Conservation (phyloP, 2,113 vertebrate genomes). For the Eurystomus gularis region DNA sequence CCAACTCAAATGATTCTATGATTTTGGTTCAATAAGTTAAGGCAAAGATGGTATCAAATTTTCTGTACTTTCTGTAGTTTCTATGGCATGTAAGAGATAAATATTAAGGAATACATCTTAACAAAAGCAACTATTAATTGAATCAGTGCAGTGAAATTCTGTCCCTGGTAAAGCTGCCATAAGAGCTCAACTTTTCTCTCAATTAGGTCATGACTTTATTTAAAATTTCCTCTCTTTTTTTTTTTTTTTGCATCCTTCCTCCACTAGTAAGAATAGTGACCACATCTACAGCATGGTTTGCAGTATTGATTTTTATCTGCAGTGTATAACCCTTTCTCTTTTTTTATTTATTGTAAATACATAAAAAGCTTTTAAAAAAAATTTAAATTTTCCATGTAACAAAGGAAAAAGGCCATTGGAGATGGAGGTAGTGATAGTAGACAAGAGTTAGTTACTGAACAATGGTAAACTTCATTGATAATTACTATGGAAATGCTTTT, state of each 20-base stretch:
- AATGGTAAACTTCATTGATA: not conserved
- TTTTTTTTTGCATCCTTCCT: not conserved
- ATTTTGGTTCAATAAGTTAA: no score
- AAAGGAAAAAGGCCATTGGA: not conserved
- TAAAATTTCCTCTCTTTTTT: not conserved
- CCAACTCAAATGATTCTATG: no score
- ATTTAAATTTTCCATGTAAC: not conserved
- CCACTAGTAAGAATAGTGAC: not conserved
- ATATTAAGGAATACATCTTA: not conserved
- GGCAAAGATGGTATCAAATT: not conserved
- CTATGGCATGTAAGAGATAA: not conserved
- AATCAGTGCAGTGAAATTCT: not conserved
- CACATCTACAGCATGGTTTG: not conserved
- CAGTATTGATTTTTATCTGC: not conserved
- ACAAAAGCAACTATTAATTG: not conserved
- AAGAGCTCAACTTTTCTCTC: not conserved
- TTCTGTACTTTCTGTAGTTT: no score
- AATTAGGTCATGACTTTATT: not conserved
- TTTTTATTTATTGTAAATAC: not conserved
- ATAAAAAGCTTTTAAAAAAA: not conserved
- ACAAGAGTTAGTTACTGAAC: not conserved
- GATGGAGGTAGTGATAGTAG: not conserved
- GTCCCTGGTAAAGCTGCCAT: not conserved
- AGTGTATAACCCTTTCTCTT: not conserved
- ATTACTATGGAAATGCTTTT: not conserved